Percentiles rank a stretch among this genome's conserved stretches.
These are phyloP conservation scores for Aricia agestis DNA, from an alignment of 1,140 invertebrate genomes.

Conservation along the genomic window DNA sequence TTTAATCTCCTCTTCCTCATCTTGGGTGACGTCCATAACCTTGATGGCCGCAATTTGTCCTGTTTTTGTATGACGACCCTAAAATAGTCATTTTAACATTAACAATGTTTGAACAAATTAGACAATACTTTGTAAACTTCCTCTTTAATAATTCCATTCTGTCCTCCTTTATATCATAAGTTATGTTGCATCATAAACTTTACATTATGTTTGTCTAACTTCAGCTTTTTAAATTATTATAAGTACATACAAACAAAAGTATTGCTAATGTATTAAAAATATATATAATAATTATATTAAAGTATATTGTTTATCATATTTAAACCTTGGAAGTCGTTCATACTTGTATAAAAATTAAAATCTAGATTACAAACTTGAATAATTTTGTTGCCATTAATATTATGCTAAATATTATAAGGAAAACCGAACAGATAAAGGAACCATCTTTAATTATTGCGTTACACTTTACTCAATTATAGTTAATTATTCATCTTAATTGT, in stretches of 20 bases:
- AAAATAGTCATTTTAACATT: conserved; percentile 29
- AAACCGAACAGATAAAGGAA: background rate
- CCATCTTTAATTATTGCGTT: background rate
- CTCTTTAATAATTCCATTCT: background rate
- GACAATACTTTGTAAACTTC: background rate
- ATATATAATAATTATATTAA: too few species aligned
- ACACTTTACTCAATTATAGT: conserved; percentile 1
- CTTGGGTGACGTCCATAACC: conserved; percentile 99
- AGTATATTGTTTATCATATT: too few species aligned
- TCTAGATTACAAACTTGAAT: too few species aligned
- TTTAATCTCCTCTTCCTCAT: conserved; percentile 99
- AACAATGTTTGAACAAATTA: background rate
- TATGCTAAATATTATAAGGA: background rate
- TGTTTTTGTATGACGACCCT: conserved; percentile 99
- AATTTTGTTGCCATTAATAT: too few species aligned
- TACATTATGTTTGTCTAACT: too few species aligned
- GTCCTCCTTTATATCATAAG: too few species aligned
- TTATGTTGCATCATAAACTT: too few species aligned
- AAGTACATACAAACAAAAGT: too few species aligned
- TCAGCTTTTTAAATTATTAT: too few species aligned
- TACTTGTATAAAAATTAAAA: background rate
- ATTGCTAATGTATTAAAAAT: too few species aligned
- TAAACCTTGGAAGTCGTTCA: background rate
- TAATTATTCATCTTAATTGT: conserved; percentile 5
- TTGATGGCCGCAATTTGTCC: conserved; percentile 99